A percentile compares a stretch with the other conserved stretches of the same genome.
Conservation (phyloP, 2,888 invertebrate species). For the Ecliptopera silaceata region DNA sequence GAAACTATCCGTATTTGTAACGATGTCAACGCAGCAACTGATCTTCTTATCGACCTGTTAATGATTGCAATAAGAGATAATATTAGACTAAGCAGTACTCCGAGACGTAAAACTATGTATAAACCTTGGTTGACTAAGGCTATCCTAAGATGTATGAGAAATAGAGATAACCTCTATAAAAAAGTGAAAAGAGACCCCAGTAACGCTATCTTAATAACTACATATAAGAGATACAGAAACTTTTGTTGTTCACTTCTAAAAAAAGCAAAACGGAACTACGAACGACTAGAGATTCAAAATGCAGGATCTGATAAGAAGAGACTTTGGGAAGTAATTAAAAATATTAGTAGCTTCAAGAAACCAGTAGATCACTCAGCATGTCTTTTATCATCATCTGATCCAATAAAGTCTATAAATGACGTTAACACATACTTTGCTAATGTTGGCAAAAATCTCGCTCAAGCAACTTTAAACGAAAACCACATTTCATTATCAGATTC, state of each 20-base stretch:
- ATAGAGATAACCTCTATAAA: constrained; percentile 12
- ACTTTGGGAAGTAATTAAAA: constrained; percentile 12
- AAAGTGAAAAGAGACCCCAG: constrained; percentile 7
- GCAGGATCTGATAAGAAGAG: constrained; percentile 12
- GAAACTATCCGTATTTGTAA: too few relatives aligned
- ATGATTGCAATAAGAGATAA: too few relatives aligned
- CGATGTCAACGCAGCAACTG: too few relatives aligned
- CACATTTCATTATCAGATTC: too few relatives aligned
- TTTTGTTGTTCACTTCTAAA: constrained; percentile 16
- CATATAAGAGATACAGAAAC: constrained; percentile 21
- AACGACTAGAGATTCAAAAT: constrained; percentile 9
- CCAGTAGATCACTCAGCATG: not conserved
- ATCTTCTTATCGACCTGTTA: too few relatives aligned
- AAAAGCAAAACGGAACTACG: constrained; percentile 9
- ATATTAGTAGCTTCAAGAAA: constrained; percentile 2
- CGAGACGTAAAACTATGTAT: too few relatives aligned
- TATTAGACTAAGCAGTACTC: too few relatives aligned
- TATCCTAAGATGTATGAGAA: constrained; percentile 8
- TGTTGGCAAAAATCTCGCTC: not conserved
- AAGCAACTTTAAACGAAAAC: not conserved
- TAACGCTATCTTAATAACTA: constrained; percentile 2
- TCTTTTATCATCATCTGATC: not conserved
- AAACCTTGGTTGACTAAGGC: not conserved
- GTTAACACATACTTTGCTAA: not conserved
- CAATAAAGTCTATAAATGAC: not conserved